Evolutionary conservation across 37 sponge, comb jelly and placozoan species (phyloP), one percentile per base, ranked within the genome.

Genomic region (Haliclona indistincta): DNA sequence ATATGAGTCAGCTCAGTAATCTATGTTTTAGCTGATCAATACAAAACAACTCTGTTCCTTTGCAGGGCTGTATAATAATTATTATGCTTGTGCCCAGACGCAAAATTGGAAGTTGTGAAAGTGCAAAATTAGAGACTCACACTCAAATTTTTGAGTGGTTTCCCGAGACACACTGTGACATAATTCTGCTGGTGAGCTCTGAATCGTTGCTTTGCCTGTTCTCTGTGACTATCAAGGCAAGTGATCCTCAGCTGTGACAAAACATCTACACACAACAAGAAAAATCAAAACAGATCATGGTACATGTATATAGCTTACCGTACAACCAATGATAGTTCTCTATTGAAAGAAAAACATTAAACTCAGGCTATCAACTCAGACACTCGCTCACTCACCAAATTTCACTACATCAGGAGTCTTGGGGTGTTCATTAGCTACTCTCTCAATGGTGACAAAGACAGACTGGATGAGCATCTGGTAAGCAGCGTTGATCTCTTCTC

Each of bases 91-190:
- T n/a, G n/a, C n/a, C n/a, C n/a, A n/a, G n/a, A n/a, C n/a, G n/a
- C n/a, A n/a, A n/a, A 32, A 38, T 23, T 13, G 23, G 15, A 32
- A 23, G 68, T 23, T 37, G 68, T 39, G 15, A 67, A 13, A 13
- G 13, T 75, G n/a, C 26, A n/a, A 25, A 10, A 61, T 61, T n/a
- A 28, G 6, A 28, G 15, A 75, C 86, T 81, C 43, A 93, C 86
- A 72, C 94, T 96, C 51, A 96, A 79, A 35, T 93, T 93, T 75
- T 96, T 95, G 49, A 96, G 73, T 2, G 97, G 97, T 43, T 79
- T 71, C 10, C 97, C 97, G 0, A 96, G 83, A 54, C 73, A 83
- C 32, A 44, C 66, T 15, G 41, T 77, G 41, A 91, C 84, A 52
- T 96, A 96, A 25, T 40, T 45, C 49, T 79, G 81, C 67, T 89